Base-by-base conservation (phyloP, 2,888 invertebrate species). In the Ichneumoninae sp. region DNA sequence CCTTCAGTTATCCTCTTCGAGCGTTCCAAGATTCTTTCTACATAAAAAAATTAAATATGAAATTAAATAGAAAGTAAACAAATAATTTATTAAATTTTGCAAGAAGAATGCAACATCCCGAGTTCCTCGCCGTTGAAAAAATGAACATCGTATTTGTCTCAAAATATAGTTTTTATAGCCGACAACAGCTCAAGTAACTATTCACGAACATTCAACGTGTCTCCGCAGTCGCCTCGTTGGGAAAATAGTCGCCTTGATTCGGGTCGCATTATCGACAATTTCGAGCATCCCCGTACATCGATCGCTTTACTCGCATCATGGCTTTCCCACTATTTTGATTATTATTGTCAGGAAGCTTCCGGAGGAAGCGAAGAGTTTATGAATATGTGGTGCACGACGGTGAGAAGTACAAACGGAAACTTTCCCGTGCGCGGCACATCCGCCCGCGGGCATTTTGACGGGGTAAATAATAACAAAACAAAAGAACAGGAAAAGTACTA, bases 371-470 rank as follows among this genome's bases (percentile, higher is more conserved):
- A 26, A 62, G 33, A 62, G 62, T 62, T 33, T 33, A 30, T 16
- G 30, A 33, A 2, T 4, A 3, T 6, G 62, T 30, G 62, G 5
- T n/a, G 1, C 33, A 16, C 62, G n/a, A n/a, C 62, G 7, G 16
- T 62, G 62, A 30, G 33, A 33, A 62, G 30, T 47, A 33, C 19
- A 13, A 33, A 22, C 19, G 19, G 19, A 1, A 71, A 76, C 60
- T 66, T 65, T 70, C 7, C 36, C 33, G 65, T 62, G 30, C 79
- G 70, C 30, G 57, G 7, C 1, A 44, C 13, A 65, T 16, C 16
- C 65, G 36, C 69, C 66, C 36, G 19, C 22, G 50, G 40, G 66
- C 40, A 54, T 66, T 60, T 75, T 82, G 47, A n/a, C 65, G 36
- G 30, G 30, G 13, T 50, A 76, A 75, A 74, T 78, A 57, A 50